These are phyloP conservation scores for Euglossa dilemma DNA, from an alignment of 1,140 invertebrate genomes.

Conservation along the genomic window DNA sequence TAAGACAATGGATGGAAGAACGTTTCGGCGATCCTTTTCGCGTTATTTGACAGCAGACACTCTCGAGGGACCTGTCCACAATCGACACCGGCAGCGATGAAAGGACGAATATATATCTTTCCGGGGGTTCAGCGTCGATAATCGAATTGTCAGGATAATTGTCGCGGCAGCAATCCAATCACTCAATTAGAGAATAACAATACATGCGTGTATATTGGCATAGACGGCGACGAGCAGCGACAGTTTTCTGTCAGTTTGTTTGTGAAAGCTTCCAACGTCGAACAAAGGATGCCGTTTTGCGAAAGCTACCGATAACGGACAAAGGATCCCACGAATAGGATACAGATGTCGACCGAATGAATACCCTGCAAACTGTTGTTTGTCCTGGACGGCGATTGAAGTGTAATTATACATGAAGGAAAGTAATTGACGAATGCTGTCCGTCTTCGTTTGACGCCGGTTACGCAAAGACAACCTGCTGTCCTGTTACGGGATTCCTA, in stretches of 20 bases:
- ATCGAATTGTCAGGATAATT: constrained; percentile 42
- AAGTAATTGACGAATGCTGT: constrained; percentile 40
- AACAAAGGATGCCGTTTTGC: constrained; percentile 65
- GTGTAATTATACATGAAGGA: constrained; percentile 63
- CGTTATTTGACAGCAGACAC: background rate
- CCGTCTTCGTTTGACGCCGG: background rate
- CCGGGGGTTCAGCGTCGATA: constrained; percentile 7
- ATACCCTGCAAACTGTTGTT: constrained; percentile 42
- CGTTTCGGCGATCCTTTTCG: background rate
- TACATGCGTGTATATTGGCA: constrained; percentile 35
- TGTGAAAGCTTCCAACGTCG: constrained; percentile 54
- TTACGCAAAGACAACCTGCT: background rate
- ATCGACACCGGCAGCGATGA: background rate
- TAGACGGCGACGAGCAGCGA: constrained; percentile 32
- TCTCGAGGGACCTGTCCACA: background rate
- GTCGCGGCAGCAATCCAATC: constrained; percentile 49
- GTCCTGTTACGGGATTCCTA: too few relatives aligned
- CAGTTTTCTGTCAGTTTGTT: constrained; percentile 64
- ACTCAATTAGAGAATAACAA: constrained; percentile 62
- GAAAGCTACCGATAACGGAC: constrained; percentile 64
- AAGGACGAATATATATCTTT: background rate
- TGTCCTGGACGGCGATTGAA: constrained; percentile 48
- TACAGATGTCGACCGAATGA: constrained; percentile 56
- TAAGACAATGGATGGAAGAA: background rate
- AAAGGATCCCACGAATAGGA: constrained; percentile 61